phyloP scores from a whole-genome alignment of 2,888 invertebrate species.

The Bursaphelenchus okinawaensis region DNA sequence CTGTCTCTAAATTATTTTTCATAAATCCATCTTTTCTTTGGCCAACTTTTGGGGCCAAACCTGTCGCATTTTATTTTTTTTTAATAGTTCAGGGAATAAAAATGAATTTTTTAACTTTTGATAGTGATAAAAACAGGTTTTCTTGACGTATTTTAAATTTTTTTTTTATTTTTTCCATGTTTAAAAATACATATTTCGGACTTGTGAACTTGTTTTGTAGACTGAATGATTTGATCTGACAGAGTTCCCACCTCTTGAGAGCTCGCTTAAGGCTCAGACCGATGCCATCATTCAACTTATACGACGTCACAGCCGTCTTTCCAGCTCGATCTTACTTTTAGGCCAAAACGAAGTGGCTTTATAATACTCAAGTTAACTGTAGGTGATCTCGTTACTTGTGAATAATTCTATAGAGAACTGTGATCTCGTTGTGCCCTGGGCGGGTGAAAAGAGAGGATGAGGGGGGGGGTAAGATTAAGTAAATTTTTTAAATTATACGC shows the following conservation, averaged over 20 bases:
- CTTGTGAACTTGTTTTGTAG: neutral
- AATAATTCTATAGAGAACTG: too few species aligned
- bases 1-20: neutral
- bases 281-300: neutral
- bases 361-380: too few species aligned
- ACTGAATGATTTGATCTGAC: neutral
- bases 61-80: neutral
- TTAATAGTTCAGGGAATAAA: too few species aligned
- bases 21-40: too few species aligned
- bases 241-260: neutral
- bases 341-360: too few species aligned
- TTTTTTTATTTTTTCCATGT: neutral
- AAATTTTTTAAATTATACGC: too few species aligned
- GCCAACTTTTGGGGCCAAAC: neutral
- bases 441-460: too few species aligned
- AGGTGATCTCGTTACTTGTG: too few species aligned
- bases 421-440: too few species aligned
- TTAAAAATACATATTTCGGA: neutral
- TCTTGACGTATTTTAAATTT: neutral
- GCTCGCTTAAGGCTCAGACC: neutral
- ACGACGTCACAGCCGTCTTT: neutral
- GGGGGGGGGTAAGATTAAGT: too few species aligned
- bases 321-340: too few species aligned
- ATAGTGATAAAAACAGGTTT: neutral
- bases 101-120: neutral